A percentile compares a stretch with the other conserved stretches of the same genome.
phyloP scores from a whole-genome alignment of 2,888 invertebrate genomes.

The Aphodius granarius region DNA sequence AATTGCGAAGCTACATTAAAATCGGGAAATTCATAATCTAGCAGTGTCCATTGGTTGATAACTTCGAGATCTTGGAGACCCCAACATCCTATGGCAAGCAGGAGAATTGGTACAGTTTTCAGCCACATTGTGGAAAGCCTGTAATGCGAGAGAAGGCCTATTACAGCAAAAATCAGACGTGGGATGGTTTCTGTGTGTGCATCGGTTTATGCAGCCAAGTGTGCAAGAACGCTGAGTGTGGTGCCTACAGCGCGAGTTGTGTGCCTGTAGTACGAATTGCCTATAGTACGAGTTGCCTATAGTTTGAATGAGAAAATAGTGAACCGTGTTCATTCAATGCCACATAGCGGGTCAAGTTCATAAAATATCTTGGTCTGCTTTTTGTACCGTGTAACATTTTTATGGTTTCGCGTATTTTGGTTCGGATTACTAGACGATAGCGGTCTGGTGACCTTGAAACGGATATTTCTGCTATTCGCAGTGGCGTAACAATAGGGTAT shows the following conservation, averaged over 20 bases:
- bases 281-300: too few relatives aligned
- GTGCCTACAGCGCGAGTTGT: neutral
- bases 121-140: conserved; percentile 10
- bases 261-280: too few relatives aligned
- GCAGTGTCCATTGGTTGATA: conserved; percentile 69
- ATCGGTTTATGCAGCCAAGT: neutral
- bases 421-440: too few relatives aligned
- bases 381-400: neutral
- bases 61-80: conserved; percentile 58
- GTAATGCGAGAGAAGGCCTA: neutral
- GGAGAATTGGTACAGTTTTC: neutral
- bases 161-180: too few relatives aligned
- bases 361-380: neutral
- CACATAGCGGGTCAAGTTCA: neutral
- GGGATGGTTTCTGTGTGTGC: too few relatives aligned
- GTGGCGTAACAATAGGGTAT: too few relatives aligned
- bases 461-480: too few relatives aligned
- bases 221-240: neutral
- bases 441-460: too few relatives aligned
- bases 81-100: neutral
- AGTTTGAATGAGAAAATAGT: neutral
- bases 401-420: too few relatives aligned
- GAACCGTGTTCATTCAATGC: neutral
- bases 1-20: conserved; percentile 42
- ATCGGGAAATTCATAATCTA: conserved; percentile 69